A percentile compares a stretch with the other conserved stretches of the same genome.
Evolutionary conservation across 2,888 invertebrate genomes (phyloP).

Genomic region (Bellardia bayeri): DNA sequence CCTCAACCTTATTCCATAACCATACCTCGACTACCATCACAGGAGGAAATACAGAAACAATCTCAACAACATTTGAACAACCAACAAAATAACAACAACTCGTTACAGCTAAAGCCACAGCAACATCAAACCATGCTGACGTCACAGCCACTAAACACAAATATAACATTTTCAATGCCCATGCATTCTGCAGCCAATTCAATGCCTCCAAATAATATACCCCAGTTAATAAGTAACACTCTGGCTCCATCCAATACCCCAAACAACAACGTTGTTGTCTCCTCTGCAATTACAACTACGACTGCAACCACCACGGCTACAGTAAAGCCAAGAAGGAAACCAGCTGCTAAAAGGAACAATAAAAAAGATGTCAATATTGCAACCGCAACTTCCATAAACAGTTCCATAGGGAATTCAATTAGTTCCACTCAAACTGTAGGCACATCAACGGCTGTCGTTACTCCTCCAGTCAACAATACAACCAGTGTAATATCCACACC

Average conservation of each 20-base stretch:
- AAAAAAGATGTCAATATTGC: constrained; percentile 78
- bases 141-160: constrained; percentile 70
- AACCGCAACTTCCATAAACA: constrained; percentile 27
- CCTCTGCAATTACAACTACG: constrained; percentile 40
- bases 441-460: constrained; percentile 58
- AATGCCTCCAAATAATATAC: constrained; percentile 43
- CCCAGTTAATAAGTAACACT: constrained; percentile 52
- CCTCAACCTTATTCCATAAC: constrained; percentile 84
- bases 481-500: constrained; percentile 74
- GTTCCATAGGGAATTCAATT: constrained; percentile 17
- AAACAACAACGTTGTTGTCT: constrained; percentile 72
- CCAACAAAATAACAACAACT: constrained; percentile 46
- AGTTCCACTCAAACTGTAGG: constrained; percentile 39
- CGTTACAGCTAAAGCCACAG: constrained; percentile 57
- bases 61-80: constrained; percentile 80
- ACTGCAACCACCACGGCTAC: constrained; percentile 79
- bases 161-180: constrained; percentile 69
- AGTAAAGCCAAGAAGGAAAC: constrained; percentile 83
- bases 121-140: constrained; percentile 66
- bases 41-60: constrained; percentile 82
- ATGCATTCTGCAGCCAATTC: constrained; percentile 46
- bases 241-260: constrained; percentile 53
- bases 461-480: constrained; percentile 73
- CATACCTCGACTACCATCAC: constrained; percentile 83
- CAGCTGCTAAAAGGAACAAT: constrained; percentile 81